Evolutionary conservation across 1,140 invertebrate genomes (phyloP), one percentile per base, ranked within the genome.

Genomic region (Parapsyche elsis): DNA sequence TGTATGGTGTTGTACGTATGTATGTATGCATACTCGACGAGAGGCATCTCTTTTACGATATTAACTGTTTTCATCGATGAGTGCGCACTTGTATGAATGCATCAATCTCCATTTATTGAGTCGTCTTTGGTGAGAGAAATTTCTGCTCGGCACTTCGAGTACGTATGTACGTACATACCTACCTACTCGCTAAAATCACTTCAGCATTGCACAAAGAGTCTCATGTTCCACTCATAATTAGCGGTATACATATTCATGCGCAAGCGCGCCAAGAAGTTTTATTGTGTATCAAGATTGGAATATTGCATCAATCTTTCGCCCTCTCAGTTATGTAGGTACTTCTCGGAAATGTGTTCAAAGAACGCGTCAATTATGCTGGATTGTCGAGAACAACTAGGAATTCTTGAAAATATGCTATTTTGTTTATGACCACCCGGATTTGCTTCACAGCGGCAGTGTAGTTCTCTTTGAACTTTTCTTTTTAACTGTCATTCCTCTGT

Each of bases 391-490:
- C 30, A 61, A 61, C 16, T 19, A 12, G 24, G 26, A 26, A 67
- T 67, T 26, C 64, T 30, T 9, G 57, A 61, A 61, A 67, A 26
- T 67, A 14, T 67, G 9, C 9, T 2, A 24, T 19, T 67, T 67
- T 67, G 21, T 67, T 67, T 67, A 67, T 26, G 16, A 61, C 59
- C 21, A 61, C 64, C 19, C 24, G 24, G 16, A 53, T 53, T 26
- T 67, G 21, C 4, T 64, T 24, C 10, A 16, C 59, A 23, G n/a
- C n/a, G n/a, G n/a, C n/a, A n/a, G n/a, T n/a, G n/a, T n/a, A n/a
- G n/a, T 61, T 67, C 24, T 19, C 64, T 67, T 67, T 67, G 64
- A 67, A 67, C 64, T 67, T 61, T 61, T 16, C 57, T 61, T 61
- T 38, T 61, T 9, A 61, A 61, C 57, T 61, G 57, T 61, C 57